phyloP scores from a whole-genome alignment of 1,140 invertebrate species.

The Nephila pilipes region DNA sequence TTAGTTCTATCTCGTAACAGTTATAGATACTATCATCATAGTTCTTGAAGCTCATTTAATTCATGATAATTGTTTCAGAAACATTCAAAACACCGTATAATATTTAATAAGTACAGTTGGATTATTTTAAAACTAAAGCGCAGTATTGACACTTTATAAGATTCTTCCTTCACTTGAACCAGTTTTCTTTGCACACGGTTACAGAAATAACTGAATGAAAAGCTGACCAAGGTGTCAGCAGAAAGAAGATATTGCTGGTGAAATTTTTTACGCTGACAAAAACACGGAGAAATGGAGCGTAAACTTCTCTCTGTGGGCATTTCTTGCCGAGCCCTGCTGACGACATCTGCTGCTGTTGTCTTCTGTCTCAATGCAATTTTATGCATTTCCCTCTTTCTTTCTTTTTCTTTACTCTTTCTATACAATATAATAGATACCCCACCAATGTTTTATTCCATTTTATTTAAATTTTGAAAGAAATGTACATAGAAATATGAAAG shows the following conservation, averaged over 20 bases:
- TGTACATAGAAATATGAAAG: too few relatives aligned
- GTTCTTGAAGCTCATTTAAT: too few relatives aligned
- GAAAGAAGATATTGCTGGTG: constrained; percentile 61
- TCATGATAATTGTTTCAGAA: too few relatives aligned
- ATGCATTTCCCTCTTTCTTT: not conserved
- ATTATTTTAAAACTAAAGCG: too few relatives aligned
- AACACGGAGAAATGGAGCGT: constrained; percentile 27
- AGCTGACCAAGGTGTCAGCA: constrained; percentile 65
- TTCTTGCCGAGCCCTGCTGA: constrained; percentile 18
- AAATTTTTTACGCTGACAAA: constrained; percentile 44
- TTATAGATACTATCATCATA: too few relatives aligned
- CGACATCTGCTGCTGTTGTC: constrained; percentile 12
- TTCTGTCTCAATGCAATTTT: not conserved
- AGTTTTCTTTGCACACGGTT: not conserved
- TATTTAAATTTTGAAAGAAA: too few relatives aligned
- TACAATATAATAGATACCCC: too few relatives aligned
- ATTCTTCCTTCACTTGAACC: not conserved
- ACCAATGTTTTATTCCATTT: too few relatives aligned
- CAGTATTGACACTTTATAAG: too few relatives aligned
- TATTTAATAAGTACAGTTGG: too few relatives aligned
- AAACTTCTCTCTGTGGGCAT: constrained; percentile 37
- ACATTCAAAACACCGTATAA: too few relatives aligned
- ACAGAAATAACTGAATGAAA: constrained; percentile 51
- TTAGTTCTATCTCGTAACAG: too few relatives aligned
- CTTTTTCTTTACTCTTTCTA: not conserved